These are phyloP conservation scores for Herminia tarsipennalis DNA, from an alignment of 2,888 invertebrate species.

Conservation along the genomic window DNA sequence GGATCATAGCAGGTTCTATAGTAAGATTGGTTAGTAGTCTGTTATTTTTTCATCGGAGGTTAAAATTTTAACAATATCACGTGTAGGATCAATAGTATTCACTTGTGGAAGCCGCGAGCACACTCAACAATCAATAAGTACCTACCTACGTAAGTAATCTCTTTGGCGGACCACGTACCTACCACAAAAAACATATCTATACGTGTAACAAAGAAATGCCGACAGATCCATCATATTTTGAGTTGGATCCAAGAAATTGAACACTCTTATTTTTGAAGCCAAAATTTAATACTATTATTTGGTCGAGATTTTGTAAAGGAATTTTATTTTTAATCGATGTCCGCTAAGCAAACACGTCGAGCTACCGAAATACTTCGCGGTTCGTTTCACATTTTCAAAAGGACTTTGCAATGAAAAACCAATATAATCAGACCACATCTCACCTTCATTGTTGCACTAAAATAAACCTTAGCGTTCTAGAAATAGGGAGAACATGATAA, in stretches of 20 bases:
- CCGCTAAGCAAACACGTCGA: slow-evolving; percentile 77
- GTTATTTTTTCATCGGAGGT: too few relatives aligned
- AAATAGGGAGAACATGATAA: slow-evolving; percentile 23
- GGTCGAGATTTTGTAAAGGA: slow-evolving; percentile 57
- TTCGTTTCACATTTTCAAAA: slow-evolving; percentile 73
- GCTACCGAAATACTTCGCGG: slow-evolving; percentile 75
- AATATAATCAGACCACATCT: slow-evolving; percentile 17
- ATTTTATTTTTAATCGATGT: slow-evolving; percentile 65
- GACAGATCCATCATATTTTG: slow-evolving; percentile 77
- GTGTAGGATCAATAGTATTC: slow-evolving; percentile 29
- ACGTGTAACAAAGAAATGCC: slow-evolving; percentile 54
- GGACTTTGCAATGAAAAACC: slow-evolving; percentile 57
- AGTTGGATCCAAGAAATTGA: slow-evolving; percentile 77
- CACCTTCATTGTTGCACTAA: slow-evolving; percentile 17
- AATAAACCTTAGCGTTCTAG: slow-evolving; percentile 29
- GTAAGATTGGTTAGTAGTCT: too few relatives aligned
- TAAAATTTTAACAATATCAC: slow-evolving; percentile 18
- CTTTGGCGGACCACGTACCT: slow-evolving; percentile 43
- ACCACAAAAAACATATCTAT: slow-evolving; percentile 44
- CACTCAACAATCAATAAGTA: slow-evolving; percentile 30
- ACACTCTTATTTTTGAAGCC: slow-evolving; percentile 75
- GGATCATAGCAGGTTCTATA: too few relatives aligned
- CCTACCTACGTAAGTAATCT: slow-evolving; percentile 20
- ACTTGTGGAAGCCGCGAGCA: slow-evolving; percentile 23
- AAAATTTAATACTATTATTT: slow-evolving; percentile 75